phyloP scores from a whole-genome alignment of 2,888 invertebrate species.

The Macrophya annulata region DNA sequence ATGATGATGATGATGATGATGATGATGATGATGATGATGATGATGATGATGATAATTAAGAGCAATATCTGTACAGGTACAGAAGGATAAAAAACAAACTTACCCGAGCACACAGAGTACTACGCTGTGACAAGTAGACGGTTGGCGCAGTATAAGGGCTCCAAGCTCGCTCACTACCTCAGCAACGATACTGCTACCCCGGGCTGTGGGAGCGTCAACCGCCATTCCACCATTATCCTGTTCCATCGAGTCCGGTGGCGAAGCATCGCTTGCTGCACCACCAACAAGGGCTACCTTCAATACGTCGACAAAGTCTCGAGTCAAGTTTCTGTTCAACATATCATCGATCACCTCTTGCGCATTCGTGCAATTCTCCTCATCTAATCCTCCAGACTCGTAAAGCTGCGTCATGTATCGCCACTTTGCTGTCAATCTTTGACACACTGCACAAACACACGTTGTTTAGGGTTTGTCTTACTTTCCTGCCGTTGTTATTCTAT shows the following conservation, averaged over 20 bases:
- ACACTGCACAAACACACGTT: conserved; percentile 74
- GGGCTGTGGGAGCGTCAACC: conserved; percentile 81
- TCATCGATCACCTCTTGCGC: conserved; percentile 93
- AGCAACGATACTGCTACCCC: conserved; percentile 80
- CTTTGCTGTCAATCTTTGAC: conserved; percentile 85
- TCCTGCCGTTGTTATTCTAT: not conserved
- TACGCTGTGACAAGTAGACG: conserved; percentile 84
- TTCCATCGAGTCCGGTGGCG: conserved; percentile 83
- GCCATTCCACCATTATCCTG: conserved; percentile 87
- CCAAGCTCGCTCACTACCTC: conserved; percentile 93
- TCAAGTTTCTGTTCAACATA: conserved; percentile 91
- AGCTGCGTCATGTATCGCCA: conserved; percentile 91
- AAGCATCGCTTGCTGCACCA: conserved; percentile 82
- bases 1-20: not conserved
- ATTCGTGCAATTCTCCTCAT: conserved; percentile 88
- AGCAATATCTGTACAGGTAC: not conserved
- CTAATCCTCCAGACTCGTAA: conserved; percentile 89
- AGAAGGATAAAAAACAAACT: conserved; percentile 51
- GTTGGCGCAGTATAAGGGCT: conserved; percentile 86
- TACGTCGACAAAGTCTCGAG: conserved; percentile 93
- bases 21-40: not conserved
- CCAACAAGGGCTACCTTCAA: conserved; percentile 90
- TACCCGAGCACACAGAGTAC: conserved; percentile 84
- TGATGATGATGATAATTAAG: not conserved
- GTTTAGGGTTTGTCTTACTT: not conserved